These are phyloP conservation scores for Macrosteles quadrilineatus DNA, from an alignment of 1,140 invertebrate species.

Conservation along the genomic window DNA sequence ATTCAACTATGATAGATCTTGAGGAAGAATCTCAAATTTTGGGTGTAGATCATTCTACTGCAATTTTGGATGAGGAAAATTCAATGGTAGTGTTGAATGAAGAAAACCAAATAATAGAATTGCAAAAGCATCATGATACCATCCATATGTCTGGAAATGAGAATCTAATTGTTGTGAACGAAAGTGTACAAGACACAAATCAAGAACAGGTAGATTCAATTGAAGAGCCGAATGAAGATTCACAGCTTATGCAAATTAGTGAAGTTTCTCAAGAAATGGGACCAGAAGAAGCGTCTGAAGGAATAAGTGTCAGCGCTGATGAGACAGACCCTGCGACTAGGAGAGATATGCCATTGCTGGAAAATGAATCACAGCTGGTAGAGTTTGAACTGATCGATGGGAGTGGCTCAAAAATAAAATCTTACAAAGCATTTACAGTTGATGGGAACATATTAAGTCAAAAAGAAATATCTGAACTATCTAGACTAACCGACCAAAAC, in stretches of 20 bases:
- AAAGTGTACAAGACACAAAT: not conserved
- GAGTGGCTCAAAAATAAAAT: constrained; percentile 39
- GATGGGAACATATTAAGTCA: constrained; percentile 34
- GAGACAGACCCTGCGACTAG: not conserved
- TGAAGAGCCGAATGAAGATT: constrained; percentile 13
- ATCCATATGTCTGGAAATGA: not conserved
- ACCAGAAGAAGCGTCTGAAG: not conserved
- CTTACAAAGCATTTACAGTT: constrained; percentile 39
- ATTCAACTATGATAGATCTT: constrained; percentile 1
- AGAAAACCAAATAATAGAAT: not conserved
- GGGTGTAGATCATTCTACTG: not conserved
- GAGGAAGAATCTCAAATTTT: not conserved
- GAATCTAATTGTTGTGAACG: constrained; percentile 1
- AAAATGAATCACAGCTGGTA: constrained; percentile 36
- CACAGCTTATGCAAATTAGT: constrained; percentile 4
- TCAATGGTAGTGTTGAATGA: constrained; percentile 9
- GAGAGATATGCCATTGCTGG: constrained; percentile 1
- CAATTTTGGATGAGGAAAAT: not conserved
- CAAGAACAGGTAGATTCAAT: not conserved
- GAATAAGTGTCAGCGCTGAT: not conserved
- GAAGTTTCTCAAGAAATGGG: not conserved
- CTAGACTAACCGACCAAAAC: constrained; percentile 12
- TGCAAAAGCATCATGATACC: not conserved
- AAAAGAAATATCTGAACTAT: constrained; percentile 21
- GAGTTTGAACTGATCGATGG: constrained; percentile 40